Percentiles rank a stretch among this genome's conserved stretches.
Evolutionary conservation across 2,113 vertebrate species (phyloP).

Genomic region (Toxotes jaculatrix): DNA sequence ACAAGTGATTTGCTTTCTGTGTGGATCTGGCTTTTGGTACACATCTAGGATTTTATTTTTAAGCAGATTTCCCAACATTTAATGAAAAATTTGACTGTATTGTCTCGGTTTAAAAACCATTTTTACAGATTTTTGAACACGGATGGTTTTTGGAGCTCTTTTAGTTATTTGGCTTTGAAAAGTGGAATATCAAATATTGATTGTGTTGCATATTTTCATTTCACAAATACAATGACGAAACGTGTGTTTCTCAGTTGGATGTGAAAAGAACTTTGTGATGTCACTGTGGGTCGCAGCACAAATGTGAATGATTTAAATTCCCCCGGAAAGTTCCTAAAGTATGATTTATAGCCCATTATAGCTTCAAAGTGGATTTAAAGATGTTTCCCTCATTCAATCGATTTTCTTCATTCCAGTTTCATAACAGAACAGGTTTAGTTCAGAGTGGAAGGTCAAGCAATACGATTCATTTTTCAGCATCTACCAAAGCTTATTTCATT

Average conservation of each 20-base stretch:
- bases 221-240: background rate
- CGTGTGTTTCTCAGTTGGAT: background rate
- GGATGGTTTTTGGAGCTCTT: background rate
- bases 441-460: conserved; percentile 33
- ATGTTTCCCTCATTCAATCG: conserved; percentile 12
- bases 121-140: background rate
- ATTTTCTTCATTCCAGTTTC: conserved; percentile 14
- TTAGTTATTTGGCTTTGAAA: background rate
- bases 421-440: conserved; percentile 24
- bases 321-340: conserved; percentile 2
- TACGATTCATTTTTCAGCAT: conserved; percentile 26
- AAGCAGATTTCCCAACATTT: background rate
- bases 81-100: background rate
- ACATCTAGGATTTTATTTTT: background rate
- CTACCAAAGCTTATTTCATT: conserved; percentile 36
- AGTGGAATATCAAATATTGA: background rate
- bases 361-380: conserved; percentile 2
- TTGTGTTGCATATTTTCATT: background rate
- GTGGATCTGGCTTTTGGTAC: no score
- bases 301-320: background rate
- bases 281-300: background rate
- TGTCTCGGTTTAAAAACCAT: background rate
- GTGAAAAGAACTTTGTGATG: background rate
- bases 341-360: conserved; percentile 11
- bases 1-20: no score